Percentiles rank a stretch among this genome's conserved stretches.
Evolutionary conservation across 1,140 invertebrate species (phyloP).

Genomic region (Drosophila kohkoa): DNA sequence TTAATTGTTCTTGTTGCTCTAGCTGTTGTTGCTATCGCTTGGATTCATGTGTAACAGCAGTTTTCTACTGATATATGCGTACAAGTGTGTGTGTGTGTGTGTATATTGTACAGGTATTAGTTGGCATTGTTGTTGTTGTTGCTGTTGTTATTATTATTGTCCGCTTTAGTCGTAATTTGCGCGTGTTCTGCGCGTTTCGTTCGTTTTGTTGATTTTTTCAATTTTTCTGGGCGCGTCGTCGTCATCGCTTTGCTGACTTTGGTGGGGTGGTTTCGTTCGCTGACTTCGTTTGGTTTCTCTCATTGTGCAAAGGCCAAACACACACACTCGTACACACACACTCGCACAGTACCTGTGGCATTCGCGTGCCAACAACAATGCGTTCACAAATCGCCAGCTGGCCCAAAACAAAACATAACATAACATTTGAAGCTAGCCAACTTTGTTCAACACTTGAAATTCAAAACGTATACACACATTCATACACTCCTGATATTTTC

Average conservation of each 20-base stretch:
- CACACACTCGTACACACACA: not conserved
- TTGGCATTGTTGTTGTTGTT: slow-evolving; percentile 7
- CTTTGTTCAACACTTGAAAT: slow-evolving; percentile 18
- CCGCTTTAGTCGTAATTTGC: slow-evolving; percentile 29
- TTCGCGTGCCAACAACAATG: slow-evolving; percentile 30
- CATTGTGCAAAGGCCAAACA: slow-evolving; percentile 8
- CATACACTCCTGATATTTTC: slow-evolving; percentile 7
- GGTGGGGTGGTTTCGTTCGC: slow-evolving; percentile 1
- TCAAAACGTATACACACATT: slow-evolving; percentile 14
- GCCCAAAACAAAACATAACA: slow-evolving; percentile 8
- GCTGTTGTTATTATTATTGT: slow-evolving; percentile 11
- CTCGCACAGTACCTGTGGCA: slow-evolving; percentile 37
- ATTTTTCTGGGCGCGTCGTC: slow-evolving; percentile 38
- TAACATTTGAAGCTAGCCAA: not conserved
- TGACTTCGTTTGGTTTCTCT: not conserved
- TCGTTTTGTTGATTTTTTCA: slow-evolving; percentile 40
- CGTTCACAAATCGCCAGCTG: not conserved
- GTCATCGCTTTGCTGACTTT: not conserved
- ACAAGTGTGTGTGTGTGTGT: not conserved
- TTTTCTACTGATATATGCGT: slow-evolving; percentile 1
- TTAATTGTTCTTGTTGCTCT: slow-evolving; percentile 5
- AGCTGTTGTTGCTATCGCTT: not conserved
- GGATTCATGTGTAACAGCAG: slow-evolving; percentile 1
- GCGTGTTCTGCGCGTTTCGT: slow-evolving; percentile 32
- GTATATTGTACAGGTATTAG: slow-evolving; percentile 5